phyloP scores from a whole-genome alignment of 2,888 invertebrate genomes.

The Volucella inflata region DNA sequence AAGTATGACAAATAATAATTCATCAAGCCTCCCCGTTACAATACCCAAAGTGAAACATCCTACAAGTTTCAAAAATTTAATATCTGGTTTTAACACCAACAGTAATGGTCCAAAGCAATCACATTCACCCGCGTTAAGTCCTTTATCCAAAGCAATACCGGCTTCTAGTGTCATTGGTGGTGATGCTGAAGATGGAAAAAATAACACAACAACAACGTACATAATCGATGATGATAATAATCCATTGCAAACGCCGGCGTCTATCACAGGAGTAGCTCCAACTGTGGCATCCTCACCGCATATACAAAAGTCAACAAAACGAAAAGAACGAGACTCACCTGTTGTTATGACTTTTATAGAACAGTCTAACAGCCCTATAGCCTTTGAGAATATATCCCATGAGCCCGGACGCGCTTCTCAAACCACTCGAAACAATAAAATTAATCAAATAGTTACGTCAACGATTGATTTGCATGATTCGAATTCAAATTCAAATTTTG shows the following conservation, averaged over 20 bases:
- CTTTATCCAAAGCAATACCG: conserved; percentile 21
- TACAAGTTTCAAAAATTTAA: conserved; percentile 78
- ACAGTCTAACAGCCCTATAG: conserved; percentile 52
- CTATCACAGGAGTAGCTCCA: conserved; percentile 18
- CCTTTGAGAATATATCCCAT: conserved; percentile 43
- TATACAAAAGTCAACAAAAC: conserved; percentile 63
- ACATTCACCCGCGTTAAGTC: conserved; percentile 47
- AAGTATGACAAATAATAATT: conserved; percentile 50
- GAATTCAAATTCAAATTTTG: conserved; percentile 80
- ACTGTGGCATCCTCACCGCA: conserved; percentile 47
- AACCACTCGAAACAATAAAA: conserved; percentile 17
- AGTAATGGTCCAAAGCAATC: conserved; percentile 43
- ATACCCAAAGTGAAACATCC: conserved; percentile 75
- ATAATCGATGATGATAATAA: conserved; percentile 56
- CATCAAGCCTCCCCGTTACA: conserved; percentile 33
- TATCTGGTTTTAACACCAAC: conserved; percentile 68
- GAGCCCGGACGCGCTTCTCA: conserved; percentile 26
- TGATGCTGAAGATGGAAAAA: conserved; percentile 5
- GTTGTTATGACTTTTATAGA: conserved; percentile 47
- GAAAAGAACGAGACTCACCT: conserved; percentile 65
- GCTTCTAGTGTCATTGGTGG: not conserved
- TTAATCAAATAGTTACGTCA: conserved; percentile 53
- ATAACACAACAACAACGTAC: conserved; percentile 27
- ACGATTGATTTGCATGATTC: conserved; percentile 81
- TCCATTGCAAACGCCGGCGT: conserved; percentile 49